A percentile compares a stretch with the other conserved stretches of the same genome.
phyloP scores from a whole-genome alignment of 2,888 invertebrate species.

The Hydropsyche betteni region DNA sequence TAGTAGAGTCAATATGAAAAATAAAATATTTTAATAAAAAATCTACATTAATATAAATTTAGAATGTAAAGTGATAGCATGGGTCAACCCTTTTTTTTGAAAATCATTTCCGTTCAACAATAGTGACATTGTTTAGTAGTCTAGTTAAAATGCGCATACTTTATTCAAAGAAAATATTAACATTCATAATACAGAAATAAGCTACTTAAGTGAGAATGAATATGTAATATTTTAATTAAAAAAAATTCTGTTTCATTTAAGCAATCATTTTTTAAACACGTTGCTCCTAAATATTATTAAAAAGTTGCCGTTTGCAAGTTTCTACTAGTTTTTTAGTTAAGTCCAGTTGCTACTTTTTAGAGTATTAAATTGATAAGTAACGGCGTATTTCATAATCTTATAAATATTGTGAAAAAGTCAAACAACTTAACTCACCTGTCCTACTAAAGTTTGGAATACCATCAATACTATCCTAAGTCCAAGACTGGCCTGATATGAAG shows the following conservation, averaged over 20 bases:
- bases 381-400: too few relatives aligned
- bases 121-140: background rate
- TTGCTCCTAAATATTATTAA: too few relatives aligned
- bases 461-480: slow-evolving; percentile 79
- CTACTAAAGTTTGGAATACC: slow-evolving; percentile 85
- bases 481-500: slow-evolving; percentile 78
- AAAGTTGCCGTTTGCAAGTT: too few relatives aligned
- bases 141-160: slow-evolving; percentile 9
- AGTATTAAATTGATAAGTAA: too few relatives aligned
- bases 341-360: too few relatives aligned
- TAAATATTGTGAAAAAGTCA: background rate
- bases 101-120: slow-evolving; percentile 23
- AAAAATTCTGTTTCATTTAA: too few relatives aligned
- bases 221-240: background rate
- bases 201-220: background rate
- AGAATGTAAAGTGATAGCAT: too few relatives aligned
- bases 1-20: background rate
- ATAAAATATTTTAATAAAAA: background rate
- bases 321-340: too few relatives aligned
- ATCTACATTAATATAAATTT: background rate
- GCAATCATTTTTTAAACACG: too few relatives aligned
- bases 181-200: background rate
- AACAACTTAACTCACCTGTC: slow-evolving; percentile 72
- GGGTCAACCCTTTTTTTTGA: background rate
- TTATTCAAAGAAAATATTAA: background rate